Base-by-base conservation (phyloP, 2,888 invertebrate genomes). In the Linyphia triangularis region DNA sequence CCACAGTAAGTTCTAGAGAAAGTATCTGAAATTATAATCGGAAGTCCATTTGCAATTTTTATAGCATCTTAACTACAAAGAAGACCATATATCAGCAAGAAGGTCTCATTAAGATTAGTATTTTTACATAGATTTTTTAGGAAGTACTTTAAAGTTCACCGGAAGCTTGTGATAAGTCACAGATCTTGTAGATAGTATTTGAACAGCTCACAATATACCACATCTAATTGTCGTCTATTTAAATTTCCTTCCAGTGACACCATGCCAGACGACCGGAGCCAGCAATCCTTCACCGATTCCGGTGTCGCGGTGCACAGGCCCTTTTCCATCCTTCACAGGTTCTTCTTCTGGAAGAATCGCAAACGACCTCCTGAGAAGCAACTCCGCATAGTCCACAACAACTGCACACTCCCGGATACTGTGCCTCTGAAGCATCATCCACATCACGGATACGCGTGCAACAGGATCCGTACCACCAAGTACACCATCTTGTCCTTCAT, bases 401-500 rank as follows among this genome's bases (percentile, higher is more conserved):
- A 97, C 93, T 97, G 97, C 92, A 94, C 96, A 90, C 95, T 97
- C 92, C 96, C 96, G 78, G 95, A 96, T 28, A 96, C 96, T 93
- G 96, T 96, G 6, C 96, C 96, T 10, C 94, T 95, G 67, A 95
- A 95, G 91, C 95, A 96, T 90, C 97, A 97, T 92, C 97, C 97
- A 0, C 97, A 97, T 92, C 96, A 96, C n/a, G 94, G 94, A 73
- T 95, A 96, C 92, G 95, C 96, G 91, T 95, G 96, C 92, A 98
- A 98, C 93, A 92, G 96, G 93, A 96, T 98, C 92, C 95, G 97
- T 93, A 98, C 98, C 93, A 98, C 98, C 79, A 98, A 99, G 93
- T 99, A 99, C 93, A 98, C 98, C 28, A 92, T 97, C 88, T 94
- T 98, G 91, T 98, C 97, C 91, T 99, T 99, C 94, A 94, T 99